Evolutionary conservation across 2,888 invertebrate species (phyloP).

Genomic region (Calephelis perditalis): DNA sequence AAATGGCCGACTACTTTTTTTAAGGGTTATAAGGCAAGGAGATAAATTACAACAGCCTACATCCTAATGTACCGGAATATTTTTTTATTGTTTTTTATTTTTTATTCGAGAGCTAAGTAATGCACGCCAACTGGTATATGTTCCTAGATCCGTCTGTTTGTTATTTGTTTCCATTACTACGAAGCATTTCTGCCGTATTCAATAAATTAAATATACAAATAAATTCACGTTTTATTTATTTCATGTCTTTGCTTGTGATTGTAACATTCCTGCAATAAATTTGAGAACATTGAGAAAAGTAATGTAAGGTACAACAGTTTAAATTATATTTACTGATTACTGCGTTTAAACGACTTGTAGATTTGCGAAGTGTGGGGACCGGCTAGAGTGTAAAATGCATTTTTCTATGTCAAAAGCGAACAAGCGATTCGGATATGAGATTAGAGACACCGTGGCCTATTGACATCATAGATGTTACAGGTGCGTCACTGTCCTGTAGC

Average conservation of each 20-base stretch:
- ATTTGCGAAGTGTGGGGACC: too few species aligned
- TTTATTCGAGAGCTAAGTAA: constrained; percentile 20
- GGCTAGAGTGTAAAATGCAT: too few species aligned
- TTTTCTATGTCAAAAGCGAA: too few species aligned
- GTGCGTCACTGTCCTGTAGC: too few species aligned
- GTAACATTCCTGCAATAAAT: too few species aligned
- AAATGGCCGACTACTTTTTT: constrained; percentile 3
- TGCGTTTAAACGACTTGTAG: too few species aligned
- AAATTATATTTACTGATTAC: too few species aligned
- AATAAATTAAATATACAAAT: constrained; percentile 78
- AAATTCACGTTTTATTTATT: constrained; percentile 9
- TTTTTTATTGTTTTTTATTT: neutral
- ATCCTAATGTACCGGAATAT: neutral
- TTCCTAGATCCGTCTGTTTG: constrained; percentile 75
- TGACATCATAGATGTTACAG: too few species aligned
- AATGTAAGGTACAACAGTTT: too few species aligned
- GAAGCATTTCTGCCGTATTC: constrained; percentile 78
- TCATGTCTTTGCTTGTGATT: neutral
- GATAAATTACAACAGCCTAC: neutral
- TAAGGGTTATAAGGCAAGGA: neutral
- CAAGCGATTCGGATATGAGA: too few species aligned
- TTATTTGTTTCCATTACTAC: constrained; percentile 75
- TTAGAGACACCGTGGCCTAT: too few species aligned
- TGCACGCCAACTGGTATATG: constrained; percentile 66
- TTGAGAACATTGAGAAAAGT: too few species aligned